Evolutionary conservation across 1,140 invertebrate species (phyloP), one percentile per base, ranked within the genome.

Genomic region (Zaprionus ornatus): DNA sequence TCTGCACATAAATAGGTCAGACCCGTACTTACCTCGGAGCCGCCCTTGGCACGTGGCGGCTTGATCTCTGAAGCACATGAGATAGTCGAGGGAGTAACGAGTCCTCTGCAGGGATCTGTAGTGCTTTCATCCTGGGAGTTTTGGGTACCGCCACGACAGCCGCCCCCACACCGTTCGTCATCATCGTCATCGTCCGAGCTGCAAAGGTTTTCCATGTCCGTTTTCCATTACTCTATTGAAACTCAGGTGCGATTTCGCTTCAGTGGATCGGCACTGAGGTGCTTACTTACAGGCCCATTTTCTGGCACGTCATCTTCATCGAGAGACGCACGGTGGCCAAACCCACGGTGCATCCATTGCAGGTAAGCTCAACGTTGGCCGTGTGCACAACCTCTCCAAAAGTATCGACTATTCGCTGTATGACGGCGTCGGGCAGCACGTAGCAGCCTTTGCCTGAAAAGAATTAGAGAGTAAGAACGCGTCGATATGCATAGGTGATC

Each of bases 191-290:
- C 21, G 17, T 19, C 35, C 54, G 19, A 48, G 73, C 74, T 72
- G 74, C 54, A 76, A 72, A 72, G 67, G 50, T 50, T 19, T 40
- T 76, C 73, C 73, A 35, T 71, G 35, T 66, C 74, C 74, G n/a
- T 54, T 54, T 23, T 70, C 65, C 64, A 55, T 80, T 78, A 75
- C 80, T 87, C 84, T 88, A 88, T 87, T 88, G 80, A 74, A 80
- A 63, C 73, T 88, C 80, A 74, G 60, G 66, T 42, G 35, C 19
- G 63, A 75, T 74, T 74, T 84, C 74, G 73, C 79, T 64, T 71
- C 62, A 71, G 70, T 50, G 56, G 63, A 60, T 40, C 67, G 77
- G 83, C 67, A 79, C 82, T 64, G 45, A 45, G 64, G 65, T 48
- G 70, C 40, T 48, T 88, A 87, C 84, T 90, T 90, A 90, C 85